Evolutionary conservation across 2,113 vertebrate species (phyloP), one percentile per base, ranked within the genome.

Genomic region (Trinectes maculatus): DNA sequence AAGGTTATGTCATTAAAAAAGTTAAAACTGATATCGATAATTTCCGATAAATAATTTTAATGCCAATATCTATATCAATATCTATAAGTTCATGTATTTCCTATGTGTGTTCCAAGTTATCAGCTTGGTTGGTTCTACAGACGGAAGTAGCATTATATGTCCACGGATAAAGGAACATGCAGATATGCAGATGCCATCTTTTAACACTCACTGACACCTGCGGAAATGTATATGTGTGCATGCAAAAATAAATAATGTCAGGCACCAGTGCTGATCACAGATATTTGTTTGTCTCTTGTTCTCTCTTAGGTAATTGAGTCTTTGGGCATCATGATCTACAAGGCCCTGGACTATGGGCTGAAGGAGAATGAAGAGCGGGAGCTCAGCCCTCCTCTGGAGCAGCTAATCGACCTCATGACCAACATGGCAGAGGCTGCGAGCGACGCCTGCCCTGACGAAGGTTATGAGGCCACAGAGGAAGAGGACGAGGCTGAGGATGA

Each of bases 311-410:
- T 95, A 74, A 96, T 99, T 22, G 98, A 98, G 87, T 97, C 96
- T 29, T 85, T 99, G 68, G 98, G 97, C 74, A 97, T 99, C 89
- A 95, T 98, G 92, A 97, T 99, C 87, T 99, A 99, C 89, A 98
- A 98, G 86, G 98, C 98, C 49, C 82, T 99, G 92, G 98, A 99
- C 92, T 99, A 95, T 28, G 97, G 98, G 2, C 91, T 99, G 90
- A 97, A 98, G 90, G 97, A 98, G 61, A 97, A 93, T 16, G 98
- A 99, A 85, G 98, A 99, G 86, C 77, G 98, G 51, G 97, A 99
- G 69, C 92, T 99, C 51, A 99, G 95, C 70, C 96, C 97, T 19
- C 97, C 97, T 0, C 83, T 99, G 68, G 98, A 99, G 89, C 92
- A 95, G 76, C 96, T 99, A 77, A 99, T 99, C 21, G 95, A 98